A percentile compares a stretch with the other conserved stretches of the same genome.
Conservation (phyloP, 2,113 vertebrate species). For the Hemibagrus wyckioides region DNA sequence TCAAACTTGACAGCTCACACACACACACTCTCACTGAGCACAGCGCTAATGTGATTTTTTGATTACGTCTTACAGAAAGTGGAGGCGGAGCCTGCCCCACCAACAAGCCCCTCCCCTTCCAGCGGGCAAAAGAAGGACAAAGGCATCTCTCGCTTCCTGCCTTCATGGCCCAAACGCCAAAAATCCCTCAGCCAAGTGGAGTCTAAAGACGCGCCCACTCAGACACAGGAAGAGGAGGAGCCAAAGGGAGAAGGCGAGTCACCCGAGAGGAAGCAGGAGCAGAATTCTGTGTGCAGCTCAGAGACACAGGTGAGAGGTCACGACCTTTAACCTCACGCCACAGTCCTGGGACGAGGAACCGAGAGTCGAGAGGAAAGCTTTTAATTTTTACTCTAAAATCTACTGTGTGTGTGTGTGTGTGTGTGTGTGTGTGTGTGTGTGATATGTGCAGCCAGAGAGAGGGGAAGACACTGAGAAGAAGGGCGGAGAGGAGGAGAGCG, state of each 20-base stretch:
- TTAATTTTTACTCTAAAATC: neutral
- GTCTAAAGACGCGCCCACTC: constrained; percentile 64
- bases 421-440: constrained; percentile 10
- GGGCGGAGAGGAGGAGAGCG: constrained; percentile 67
- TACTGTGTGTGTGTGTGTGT: neutral
- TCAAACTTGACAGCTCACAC: neutral
- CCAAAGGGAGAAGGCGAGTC: constrained; percentile 45
- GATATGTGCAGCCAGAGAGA: constrained; percentile 73
- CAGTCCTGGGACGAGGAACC: neutral
- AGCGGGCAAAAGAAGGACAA: constrained; percentile 77
- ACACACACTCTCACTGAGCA: neutral
- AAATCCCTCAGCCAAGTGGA: constrained; percentile 84
- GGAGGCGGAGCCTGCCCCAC: constrained; percentile 43
- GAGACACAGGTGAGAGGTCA: constrained; percentile 79
- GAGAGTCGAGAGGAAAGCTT: neutral
- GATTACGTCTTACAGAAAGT: neutral
- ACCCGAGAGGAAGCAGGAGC: constrained; percentile 63
- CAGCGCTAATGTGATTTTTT: neutral
- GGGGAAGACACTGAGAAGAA: constrained; percentile 70
- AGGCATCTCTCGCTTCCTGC: constrained; percentile 91
- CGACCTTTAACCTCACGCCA: neutral
- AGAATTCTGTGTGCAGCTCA: constrained; percentile 69
- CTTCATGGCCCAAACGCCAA: constrained; percentile 96
- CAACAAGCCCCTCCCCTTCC: constrained; percentile 38
- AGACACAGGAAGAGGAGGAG: constrained; percentile 56